Base-by-base conservation (phyloP, 2,888 invertebrate species). In the Acleris sparsana region DNA sequence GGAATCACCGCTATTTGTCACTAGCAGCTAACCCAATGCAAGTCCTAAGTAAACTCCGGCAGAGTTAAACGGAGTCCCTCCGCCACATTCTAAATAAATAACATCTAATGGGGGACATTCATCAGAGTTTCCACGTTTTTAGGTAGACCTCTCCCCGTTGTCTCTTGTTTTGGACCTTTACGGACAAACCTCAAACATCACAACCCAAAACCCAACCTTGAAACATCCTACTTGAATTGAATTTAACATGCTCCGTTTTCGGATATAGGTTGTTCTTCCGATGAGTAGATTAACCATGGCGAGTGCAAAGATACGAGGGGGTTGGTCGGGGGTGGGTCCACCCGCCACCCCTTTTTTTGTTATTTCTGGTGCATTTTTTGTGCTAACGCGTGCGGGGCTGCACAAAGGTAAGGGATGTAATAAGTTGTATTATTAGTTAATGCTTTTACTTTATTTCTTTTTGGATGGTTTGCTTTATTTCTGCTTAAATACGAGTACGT, bases 1-100 rank as follows among this genome's bases (percentile, higher is more conserved):
- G 77, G 86, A 90, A 92, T 89, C 87, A 83, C 77, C 72, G 77
- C 82, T 82, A 92, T 92, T 88, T 91, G 84, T 91, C 88, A 85
- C 75, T 70, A 71, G 72, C 39, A 73, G 83, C 82, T 83, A 91
- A 92, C 92, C 91, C 89, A 89, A 91, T 92, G 91, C 83, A 87
- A 76, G 89, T 90, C 92, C 92, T 92, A 92, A 92, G 90, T 88
- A 92, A 92, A 92, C 91, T 89, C 86, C 87, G 86, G 88, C 88
- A 82, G 87, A 90, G 88, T 91, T 90, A 88, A 92, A 86, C 87
- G 71, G 71, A 85, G 89, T 88, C 90, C 90, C 91, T 90, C 86
- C 88, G 89, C 91, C 92, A 86, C 92, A 90, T 87, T 92, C 93
- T 93, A 93, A 93, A 93, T 93, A 93, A 93, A 93, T 93, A 93